Conservation (phyloP, 2,797 vertebrate species). For the Selene dorsalis region DNA sequence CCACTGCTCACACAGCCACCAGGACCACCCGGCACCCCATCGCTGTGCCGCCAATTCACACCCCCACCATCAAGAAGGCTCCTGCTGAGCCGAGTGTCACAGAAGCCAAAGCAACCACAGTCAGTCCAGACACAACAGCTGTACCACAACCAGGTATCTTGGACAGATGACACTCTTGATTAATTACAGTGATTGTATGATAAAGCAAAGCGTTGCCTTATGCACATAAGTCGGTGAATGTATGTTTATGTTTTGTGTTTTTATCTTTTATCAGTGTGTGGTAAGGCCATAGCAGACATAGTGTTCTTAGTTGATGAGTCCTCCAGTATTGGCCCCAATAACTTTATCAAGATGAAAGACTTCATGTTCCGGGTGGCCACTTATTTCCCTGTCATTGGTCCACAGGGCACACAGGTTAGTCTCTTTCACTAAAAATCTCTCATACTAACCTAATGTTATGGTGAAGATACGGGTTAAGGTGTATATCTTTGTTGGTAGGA, state of each 20-base stretch:
- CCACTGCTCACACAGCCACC: conserved; percentile 33
- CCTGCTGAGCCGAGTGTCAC: conserved; percentile 52
- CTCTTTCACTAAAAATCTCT: conserved; percentile 1
- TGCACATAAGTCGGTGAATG: not conserved
- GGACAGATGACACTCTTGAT: not conserved
- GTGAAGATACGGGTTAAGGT: not conserved
- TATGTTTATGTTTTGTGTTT: conserved; percentile 9
- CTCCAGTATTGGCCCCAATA: conserved; percentile 90
- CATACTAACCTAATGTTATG: conserved; percentile 9
- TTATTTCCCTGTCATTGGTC: conserved; percentile 90
- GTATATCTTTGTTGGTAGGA: not conserved
- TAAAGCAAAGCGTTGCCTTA: not conserved
- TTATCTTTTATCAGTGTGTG: conserved; percentile 83
- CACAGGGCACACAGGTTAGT: conserved; percentile 87
- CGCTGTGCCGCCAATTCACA: conserved; percentile 36
- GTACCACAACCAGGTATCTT: conserved; percentile 64
- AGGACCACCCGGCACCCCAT: conserved; percentile 58
- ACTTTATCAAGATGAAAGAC: conserved; percentile 92
- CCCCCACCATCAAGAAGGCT: conserved; percentile 60
- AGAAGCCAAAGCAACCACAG: conserved; percentile 55
- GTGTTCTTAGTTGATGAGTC: conserved; percentile 94
- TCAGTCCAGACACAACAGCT: conserved; percentile 43
- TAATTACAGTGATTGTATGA: not conserved
- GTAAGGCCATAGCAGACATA: conserved; percentile 87
- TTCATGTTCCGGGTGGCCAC: conserved; percentile 91